A percentile compares a stretch with the other conserved stretches of the same genome.
phyloP scores from a whole-genome alignment of 2,888 invertebrate genomes.

The Cetonia aurata region DNA sequence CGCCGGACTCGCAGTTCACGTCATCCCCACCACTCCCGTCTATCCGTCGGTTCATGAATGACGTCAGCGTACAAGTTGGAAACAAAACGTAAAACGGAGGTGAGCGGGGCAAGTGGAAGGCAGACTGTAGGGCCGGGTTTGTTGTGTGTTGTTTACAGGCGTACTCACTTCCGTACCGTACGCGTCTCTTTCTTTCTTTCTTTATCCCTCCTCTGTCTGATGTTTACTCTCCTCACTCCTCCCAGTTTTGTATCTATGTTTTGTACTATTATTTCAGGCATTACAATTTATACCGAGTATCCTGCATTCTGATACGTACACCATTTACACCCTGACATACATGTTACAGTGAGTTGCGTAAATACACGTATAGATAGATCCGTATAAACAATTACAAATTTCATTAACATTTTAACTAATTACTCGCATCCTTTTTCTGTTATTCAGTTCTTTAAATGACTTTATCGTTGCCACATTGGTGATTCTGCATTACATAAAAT shows the following conservation, averaged over 20 bases:
- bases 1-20: constrained; percentile 34
- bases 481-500: no score
- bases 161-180: constrained; percentile 15
- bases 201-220: no score
- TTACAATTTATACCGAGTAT: neutral
- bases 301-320: neutral
- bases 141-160: constrained; percentile 32
- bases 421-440: no score
- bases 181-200: constrained; percentile 11
- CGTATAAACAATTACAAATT: no score
- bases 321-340: constrained; percentile 5
- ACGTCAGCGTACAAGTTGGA: constrained; percentile 48
- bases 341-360: neutral
- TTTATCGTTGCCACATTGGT: no score
- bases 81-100: constrained; percentile 42
- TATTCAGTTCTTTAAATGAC: no score
- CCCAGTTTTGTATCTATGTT: neutral
- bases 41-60: constrained; percentile 42
- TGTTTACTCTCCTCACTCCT: no score
- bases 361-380: no score
- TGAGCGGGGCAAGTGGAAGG: constrained; percentile 21
- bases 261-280: neutral
- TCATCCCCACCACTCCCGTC: constrained; percentile 33
- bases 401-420: no score
- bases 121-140: constrained; percentile 24